Base-by-base conservation (phyloP, 2,888 invertebrate species). In the Shargacucullia verbasci region DNA sequence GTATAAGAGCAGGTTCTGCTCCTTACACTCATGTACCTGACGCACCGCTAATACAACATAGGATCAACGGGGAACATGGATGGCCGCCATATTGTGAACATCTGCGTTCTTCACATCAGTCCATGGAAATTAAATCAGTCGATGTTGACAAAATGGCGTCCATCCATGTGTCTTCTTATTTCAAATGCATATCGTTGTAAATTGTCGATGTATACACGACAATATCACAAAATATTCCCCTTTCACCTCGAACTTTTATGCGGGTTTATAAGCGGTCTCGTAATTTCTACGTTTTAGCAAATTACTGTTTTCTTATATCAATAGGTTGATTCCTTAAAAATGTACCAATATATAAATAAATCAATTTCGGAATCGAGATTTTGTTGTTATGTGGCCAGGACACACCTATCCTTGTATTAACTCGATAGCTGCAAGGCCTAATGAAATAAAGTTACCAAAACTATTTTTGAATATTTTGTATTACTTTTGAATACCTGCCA, bases 211-310 rank as follows among this genome's bases (percentile, higher is more conserved):
- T n/a, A n/a, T 7, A 29, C 29, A 1, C 14, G 39, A 48, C 29
- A n/a, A 13, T 43, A n/a, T 29, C 20, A 12, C 9, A 7, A 40
- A 20, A 11, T 15, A 14, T 37, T 41, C 50, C 69, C 47, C 45
- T 56, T 50, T 7, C 14, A 54, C 55, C 45, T 49, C 34, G 7
- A 56, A 31, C 46, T 55, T 48, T 61, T 62, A 69, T 73, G 55
- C 50, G 73, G 74, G 74, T 67, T 73, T 73, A 63, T 73, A 59
- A 52, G 29, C 14, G 25, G 70, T 73, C 66, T 70, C 53, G 45
- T 59, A 29, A 50, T 31, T 10, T 46, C 25, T 38, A 31, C 7
- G 41, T 33, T 14, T 55, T 41, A 27, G 31, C 8, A 45, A 55
- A 48, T 37, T 55, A 34, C 25, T 60, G 47, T 20, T 54, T 39